phyloP scores from a whole-genome alignment of 1,140 invertebrate genomes.

The Atta texana region DNA sequence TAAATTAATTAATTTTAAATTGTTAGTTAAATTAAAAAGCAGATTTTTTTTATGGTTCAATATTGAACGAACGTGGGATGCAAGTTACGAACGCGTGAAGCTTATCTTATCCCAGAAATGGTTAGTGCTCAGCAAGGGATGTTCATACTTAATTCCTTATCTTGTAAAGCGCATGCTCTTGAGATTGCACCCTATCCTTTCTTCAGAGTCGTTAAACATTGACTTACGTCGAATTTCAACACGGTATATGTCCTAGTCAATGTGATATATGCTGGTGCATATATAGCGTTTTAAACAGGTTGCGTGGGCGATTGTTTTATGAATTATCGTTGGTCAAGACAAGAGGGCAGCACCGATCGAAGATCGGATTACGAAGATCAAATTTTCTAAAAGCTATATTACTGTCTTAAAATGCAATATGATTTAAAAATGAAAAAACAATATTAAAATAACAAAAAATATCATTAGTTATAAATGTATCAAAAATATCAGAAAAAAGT shows the following conservation, averaged over 20 bases:
- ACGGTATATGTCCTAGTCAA: slow-evolving; percentile 67
- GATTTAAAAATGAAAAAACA: not conserved
- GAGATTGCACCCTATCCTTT: slow-evolving; percentile 80
- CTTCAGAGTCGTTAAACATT: slow-evolving; percentile 28
- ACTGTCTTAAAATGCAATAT: not conserved
- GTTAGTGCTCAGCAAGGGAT: slow-evolving; percentile 77
- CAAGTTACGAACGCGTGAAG: slow-evolving; percentile 73
- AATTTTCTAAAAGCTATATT: not conserved
- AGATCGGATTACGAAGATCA: slow-evolving; percentile 20
- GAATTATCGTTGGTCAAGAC: slow-evolving; percentile 75
- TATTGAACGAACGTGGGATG: slow-evolving; percentile 74
- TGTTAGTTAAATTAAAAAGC: slow-evolving; percentile 1
- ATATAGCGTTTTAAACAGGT: slow-evolving; percentile 71
- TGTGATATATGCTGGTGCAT: not conserved
- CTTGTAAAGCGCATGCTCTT: slow-evolving; percentile 84
- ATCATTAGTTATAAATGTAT: not conserved
- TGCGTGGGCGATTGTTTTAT: slow-evolving; percentile 78
- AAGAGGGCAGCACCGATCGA: slow-evolving; percentile 79
- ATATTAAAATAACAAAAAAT: not conserved
- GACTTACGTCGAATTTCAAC: slow-evolving; percentile 34
- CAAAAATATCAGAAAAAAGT: not conserved
- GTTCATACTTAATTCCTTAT: slow-evolving; percentile 85
- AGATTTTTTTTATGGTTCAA: slow-evolving; percentile 40
- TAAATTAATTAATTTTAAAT: slow-evolving; percentile 26
- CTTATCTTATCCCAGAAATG: slow-evolving; percentile 83